Percentiles rank a stretch among this genome's conserved stretches.
These are phyloP conservation scores for Circaetus gallicus DNA, from an alignment of 2,113 vertebrate species.

Conservation along the genomic window DNA sequence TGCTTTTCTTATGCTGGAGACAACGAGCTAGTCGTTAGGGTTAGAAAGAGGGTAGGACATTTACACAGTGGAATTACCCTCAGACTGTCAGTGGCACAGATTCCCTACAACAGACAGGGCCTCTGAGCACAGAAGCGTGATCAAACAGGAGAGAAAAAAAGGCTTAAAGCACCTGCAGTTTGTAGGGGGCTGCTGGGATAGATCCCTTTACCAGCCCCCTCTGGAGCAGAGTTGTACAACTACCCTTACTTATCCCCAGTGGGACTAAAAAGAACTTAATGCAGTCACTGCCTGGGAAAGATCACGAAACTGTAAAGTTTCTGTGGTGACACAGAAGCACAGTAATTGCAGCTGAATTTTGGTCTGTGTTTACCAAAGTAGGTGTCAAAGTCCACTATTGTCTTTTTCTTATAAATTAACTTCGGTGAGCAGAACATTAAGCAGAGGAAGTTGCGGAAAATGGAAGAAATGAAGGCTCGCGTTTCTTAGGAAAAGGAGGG, in stretches of 20 bases:
- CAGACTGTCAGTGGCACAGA: background rate
- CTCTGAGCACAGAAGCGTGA: background rate
- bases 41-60: background rate
- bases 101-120: background rate
- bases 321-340: background rate
- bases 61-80: background rate
- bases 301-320: background rate
- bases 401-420: background rate
- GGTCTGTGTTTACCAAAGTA: background rate
- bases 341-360: background rate
- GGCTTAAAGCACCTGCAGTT: background rate
- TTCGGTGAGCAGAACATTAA: background rate
- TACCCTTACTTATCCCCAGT: background rate
- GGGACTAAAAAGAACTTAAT: background rate
- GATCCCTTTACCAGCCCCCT: background rate
- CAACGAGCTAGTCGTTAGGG: background rate
- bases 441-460: background rate
- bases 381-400: background rate
- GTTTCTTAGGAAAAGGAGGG: background rate
- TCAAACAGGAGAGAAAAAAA: background rate
- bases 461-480: background rate
- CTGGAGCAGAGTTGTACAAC: rapidly evolving
- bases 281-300: background rate
- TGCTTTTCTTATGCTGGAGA: background rate
- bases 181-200: background rate